Evolutionary conservation across 2,797 vertebrate genomes (phyloP).

Genomic region (Lutjanus argentimaculatus): DNA sequence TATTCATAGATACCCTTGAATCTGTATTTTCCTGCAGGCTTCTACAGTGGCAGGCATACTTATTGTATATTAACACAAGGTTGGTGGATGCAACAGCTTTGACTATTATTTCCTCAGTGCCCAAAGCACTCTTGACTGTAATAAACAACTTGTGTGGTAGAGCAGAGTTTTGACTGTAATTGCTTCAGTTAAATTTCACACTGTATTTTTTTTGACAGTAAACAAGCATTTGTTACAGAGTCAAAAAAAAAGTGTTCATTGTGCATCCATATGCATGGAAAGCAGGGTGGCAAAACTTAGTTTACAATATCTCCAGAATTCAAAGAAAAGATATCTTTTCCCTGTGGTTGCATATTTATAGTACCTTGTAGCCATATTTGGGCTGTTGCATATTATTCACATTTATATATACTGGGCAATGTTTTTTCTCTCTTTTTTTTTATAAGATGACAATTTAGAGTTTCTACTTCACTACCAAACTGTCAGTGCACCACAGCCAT

Average conservation of each 20-base stretch:
- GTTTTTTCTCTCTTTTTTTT: not conserved
- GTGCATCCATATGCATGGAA: not conserved
- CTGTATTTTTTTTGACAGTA: not conserved
- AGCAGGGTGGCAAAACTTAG: not conserved
- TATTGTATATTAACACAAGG: not conserved
- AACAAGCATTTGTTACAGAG: not conserved
- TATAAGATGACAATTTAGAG: constrained; percentile 1
- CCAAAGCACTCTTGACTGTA: not conserved
- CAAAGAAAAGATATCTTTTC: constrained; percentile 1
- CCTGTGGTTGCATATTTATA: not conserved
- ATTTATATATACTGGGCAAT: not conserved
- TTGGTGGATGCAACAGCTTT: not conserved
- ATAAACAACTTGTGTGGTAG: not conserved
- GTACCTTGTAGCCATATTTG: not conserved
- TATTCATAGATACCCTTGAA: not conserved
- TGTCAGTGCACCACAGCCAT: not conserved
- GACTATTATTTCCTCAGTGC: not conserved
- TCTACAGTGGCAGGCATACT: not conserved
- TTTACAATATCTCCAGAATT: not conserved
- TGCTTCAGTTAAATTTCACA: not conserved
- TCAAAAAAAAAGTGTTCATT: not conserved
- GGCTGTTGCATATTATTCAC: not conserved
- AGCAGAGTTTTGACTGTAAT: not conserved
- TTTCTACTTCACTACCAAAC: not conserved
- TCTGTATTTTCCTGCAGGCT: constrained; percentile 8